These are phyloP conservation scores for Strigamia crassipes DNA, from an alignment of 2,888 invertebrate species.

Conservation along the genomic window DNA sequence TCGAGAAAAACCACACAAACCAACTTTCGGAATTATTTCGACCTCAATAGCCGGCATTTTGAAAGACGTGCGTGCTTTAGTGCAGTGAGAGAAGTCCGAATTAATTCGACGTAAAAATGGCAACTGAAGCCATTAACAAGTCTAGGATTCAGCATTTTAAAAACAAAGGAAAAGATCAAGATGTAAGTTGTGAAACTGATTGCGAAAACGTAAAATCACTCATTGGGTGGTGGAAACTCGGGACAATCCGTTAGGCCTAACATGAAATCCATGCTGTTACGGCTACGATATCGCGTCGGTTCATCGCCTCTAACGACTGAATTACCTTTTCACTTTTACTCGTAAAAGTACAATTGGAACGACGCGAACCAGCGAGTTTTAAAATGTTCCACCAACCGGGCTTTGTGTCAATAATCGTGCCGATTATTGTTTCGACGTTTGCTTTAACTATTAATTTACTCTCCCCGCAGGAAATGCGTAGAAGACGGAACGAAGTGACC, in stretches of 20 bases:
- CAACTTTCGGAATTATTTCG: not conserved
- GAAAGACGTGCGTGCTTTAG: constrained; percentile 45
- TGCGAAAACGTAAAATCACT: not conserved
- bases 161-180: constrained; percentile 99
- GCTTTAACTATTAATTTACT: too few species aligned
- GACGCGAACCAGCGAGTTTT: not conserved
- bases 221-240: not conserved
- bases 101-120: constrained; percentile 44
- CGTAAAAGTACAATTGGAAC: not conserved
- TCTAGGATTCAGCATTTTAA: constrained; percentile 68
- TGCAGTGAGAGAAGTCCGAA: not conserved
- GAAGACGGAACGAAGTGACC: constrained; percentile 93
- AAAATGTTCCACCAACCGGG: not conserved
- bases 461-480: constrained; percentile 81
- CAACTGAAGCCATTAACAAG: constrained; percentile 47
- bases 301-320: not conserved
- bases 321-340: not conserved
- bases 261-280: not conserved
- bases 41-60: constrained; percentile 47
- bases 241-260: constrained; percentile 16
- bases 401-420: not conserved
- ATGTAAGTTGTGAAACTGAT: constrained; percentile 71
- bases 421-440: too few species aligned
- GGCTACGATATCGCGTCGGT: not conserved
- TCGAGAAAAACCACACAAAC: not conserved